Base-by-base conservation (phyloP, 2,888 invertebrate species). In the Caradrina kadenii region DNA sequence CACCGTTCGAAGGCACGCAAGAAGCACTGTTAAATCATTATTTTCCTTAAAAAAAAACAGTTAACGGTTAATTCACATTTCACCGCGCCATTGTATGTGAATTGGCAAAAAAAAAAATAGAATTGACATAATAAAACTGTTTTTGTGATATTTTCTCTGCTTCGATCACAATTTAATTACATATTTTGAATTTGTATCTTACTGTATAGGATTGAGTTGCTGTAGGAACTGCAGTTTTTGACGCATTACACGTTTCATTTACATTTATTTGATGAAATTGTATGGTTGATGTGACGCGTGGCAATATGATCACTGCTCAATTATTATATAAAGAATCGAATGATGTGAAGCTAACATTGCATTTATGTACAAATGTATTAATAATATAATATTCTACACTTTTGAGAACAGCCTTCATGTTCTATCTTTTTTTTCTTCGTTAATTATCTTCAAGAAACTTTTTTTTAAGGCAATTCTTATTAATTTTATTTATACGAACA, bases 131-230 rank as follows among this genome's bases (percentile, higher is more conserved):
- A 45, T 2, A 13, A 17, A 45, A 45, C 11, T 45, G 21, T 31
- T 48, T 64, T 63, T 66, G 71, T 50, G 53, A 76, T 71, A 53
- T 63, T 60, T 60, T 22, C 13, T 13, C 13, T 59, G n/a, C 45
- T 75, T 13, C 13, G 63, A 60, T 66, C 19, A 48, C 59, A 55
- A 15, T 70, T 7, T 59, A 26, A 26, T 26, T 26, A 26, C 26
- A 3, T 56, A 54, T 64, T 77, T 76, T 55, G 8, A 15, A 72
- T 64, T 68, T 65, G 3, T 70, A 62, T 77, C 73, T 73, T 58
- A 77, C 59, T 52, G n/a, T 45, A 13, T 72, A n/a, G n/a, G 67
- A 22, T 59, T 76, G 68, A 54, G 63, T 68, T 76, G 54, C 15
- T 26, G 22, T 66, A n/a, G n/a, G n/a, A n/a, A n/a, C n/a, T n/a